phyloP scores from a whole-genome alignment of 1,140 invertebrate species.

The Dufourea novaeangliae region DNA sequence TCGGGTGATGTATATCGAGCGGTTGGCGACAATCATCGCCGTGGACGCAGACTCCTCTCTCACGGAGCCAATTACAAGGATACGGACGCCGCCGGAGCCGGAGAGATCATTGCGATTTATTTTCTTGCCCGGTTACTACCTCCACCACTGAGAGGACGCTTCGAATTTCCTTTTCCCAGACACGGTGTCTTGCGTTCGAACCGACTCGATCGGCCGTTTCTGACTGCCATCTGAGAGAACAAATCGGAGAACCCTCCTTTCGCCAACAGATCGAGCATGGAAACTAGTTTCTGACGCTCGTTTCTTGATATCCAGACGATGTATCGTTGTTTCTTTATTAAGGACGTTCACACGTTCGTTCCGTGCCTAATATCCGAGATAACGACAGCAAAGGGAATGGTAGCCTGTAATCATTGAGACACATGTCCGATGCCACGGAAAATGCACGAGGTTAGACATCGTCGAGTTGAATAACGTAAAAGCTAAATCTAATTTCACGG shows the following conservation, averaged over 20 bases:
- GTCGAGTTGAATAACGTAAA: neutral
- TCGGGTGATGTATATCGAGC: constrained; percentile 73
- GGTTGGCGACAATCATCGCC: constrained; percentile 73
- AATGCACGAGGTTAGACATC: neutral
- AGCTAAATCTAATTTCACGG: constrained; percentile 1
- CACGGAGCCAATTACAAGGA: constrained; percentile 75
- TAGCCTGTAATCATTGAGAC: neutral
- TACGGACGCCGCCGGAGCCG: constrained; percentile 50
- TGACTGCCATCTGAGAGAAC: neutral
- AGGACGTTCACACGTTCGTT: too few relatives aligned
- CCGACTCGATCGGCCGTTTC: neutral
- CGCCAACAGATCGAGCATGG: too few relatives aligned
- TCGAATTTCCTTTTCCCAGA: constrained; percentile 26
- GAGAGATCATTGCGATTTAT: constrained; percentile 71
- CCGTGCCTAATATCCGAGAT: too few relatives aligned
- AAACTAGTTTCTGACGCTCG: too few relatives aligned
- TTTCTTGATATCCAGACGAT: too few relatives aligned
- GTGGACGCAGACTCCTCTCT: constrained; percentile 55
- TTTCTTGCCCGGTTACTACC: constrained; percentile 39
- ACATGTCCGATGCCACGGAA: neutral
- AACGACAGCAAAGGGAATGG: too few relatives aligned
- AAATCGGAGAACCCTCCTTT: too few relatives aligned
- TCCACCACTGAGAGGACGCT: neutral
- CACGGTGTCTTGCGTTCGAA: neutral
- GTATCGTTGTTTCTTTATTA: too few relatives aligned